phyloP scores from a whole-genome alignment of 1,140 invertebrate genomes.

The Drosophila ercepeae region DNA sequence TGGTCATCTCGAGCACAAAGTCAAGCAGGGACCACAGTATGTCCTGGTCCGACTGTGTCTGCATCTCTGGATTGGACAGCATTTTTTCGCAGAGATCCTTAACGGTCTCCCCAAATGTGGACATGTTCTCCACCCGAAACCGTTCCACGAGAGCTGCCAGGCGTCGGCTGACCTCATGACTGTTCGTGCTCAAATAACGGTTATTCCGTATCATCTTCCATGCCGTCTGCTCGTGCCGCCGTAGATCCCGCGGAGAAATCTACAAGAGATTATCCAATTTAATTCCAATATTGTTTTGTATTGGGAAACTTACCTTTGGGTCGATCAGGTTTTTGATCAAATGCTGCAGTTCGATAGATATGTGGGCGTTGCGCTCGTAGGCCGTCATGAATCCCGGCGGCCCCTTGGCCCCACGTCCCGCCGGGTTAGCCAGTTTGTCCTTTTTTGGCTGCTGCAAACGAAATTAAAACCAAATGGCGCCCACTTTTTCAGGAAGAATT shows the following conservation, averaged over 20 bases:
- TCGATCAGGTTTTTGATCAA: slow-evolving; percentile 52
- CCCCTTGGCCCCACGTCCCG: not conserved
- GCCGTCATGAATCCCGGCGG: slow-evolving; percentile 13
- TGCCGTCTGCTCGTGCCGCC: slow-evolving; percentile 36
- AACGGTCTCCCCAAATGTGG: slow-evolving; percentile 43
- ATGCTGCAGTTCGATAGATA: slow-evolving; percentile 44
- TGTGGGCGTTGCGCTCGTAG: slow-evolving; percentile 18
- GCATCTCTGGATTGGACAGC: slow-evolving; percentile 41
- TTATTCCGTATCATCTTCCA: slow-evolving; percentile 49
- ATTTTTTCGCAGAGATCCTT: slow-evolving; percentile 37
- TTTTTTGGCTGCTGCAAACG: not conserved
- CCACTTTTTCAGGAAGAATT: not conserved
- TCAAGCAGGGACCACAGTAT: slow-evolving; percentile 68
- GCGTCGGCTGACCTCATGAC: slow-evolving; percentile 49
- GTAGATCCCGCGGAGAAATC: slow-evolving; percentile 28
- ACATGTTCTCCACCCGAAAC: slow-evolving; percentile 58
- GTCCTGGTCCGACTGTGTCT: slow-evolving; percentile 49
- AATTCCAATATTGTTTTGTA: not conserved
- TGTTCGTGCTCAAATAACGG: slow-evolving; percentile 48
- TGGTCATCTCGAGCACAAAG: slow-evolving; percentile 60
- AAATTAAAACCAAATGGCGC: slow-evolving; percentile 1
- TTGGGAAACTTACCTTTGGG: slow-evolving; percentile 36
- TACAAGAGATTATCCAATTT: not conserved
- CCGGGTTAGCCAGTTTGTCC: not conserved
- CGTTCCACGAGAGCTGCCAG: slow-evolving; percentile 63